These are phyloP conservation scores for Otis tarda DNA, from an alignment of 2,113 vertebrate genomes.

Conservation along the genomic window DNA sequence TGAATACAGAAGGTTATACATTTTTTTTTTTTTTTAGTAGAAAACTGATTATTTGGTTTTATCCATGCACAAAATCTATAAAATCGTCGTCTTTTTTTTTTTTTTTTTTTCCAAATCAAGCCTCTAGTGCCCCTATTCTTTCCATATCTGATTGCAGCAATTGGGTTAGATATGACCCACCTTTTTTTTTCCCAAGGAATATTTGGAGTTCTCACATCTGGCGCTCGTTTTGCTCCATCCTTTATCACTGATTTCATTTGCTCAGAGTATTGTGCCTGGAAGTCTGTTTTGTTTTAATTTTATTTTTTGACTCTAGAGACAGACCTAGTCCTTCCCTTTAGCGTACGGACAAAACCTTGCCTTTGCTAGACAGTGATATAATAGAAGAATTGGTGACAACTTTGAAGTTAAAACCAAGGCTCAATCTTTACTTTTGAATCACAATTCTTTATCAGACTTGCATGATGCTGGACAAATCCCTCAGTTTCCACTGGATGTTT, in stretches of 20 bases:
- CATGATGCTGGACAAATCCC: not conserved
- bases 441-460: not conserved
- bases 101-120: too few relatives aligned
- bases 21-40: slow-evolving; percentile 30
- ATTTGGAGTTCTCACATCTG: not conserved
- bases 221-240: not conserved
- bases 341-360: not conserved
- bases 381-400: not conserved
- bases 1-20: slow-evolving; percentile 53
- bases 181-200: not conserved
- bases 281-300: not conserved
- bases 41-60: not conserved
- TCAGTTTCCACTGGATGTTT: rapidly evolving
- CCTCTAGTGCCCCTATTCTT: not conserved
- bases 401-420: not conserved
- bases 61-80: not conserved
- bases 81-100: not conserved
- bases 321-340: not conserved
- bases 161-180: not conserved
- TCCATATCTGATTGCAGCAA: not conserved
- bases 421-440: not conserved
- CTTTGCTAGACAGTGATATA: not conserved
- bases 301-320: not conserved
- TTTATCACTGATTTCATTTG: not conserved
- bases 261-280: not conserved